A percentile compares a stretch with the other conserved stretches of the same genome.
phyloP scores from a whole-genome alignment of 2,888 invertebrate species.

The Caenorhabditis angaria region DNA sequence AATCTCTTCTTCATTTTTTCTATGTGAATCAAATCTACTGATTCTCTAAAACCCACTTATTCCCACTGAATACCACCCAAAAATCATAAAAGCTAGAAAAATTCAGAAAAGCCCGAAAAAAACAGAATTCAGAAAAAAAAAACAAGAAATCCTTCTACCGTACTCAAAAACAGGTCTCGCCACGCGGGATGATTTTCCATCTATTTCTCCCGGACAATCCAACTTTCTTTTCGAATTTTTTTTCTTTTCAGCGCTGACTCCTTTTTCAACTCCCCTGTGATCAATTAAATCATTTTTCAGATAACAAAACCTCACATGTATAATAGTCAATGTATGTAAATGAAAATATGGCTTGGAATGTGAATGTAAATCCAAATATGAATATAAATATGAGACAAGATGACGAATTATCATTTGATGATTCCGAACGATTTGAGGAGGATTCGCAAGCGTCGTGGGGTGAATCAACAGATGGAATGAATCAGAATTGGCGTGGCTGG shows the following conservation, averaged over 20 bases:
- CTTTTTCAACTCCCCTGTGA: not conserved
- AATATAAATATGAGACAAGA: constrained; percentile 2
- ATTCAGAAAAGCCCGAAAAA: not conserved
- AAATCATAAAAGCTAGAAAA: not conserved
- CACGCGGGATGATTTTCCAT: not conserved
- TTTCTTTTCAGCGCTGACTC: not conserved
- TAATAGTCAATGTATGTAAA: not conserved
- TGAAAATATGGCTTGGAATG: not conserved
- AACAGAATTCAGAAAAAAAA: constrained; percentile 1
- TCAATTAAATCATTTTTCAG: not conserved
- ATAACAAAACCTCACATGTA: not conserved
- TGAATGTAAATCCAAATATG: no score
- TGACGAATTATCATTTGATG: constrained; percentile 36
- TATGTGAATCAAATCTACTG: no score
- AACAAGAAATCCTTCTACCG: not conserved
- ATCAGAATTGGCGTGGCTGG: constrained; percentile 51
- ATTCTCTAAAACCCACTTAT: not conserved
- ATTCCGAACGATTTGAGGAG: constrained; percentile 67
- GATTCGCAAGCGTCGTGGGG: constrained; percentile 48
- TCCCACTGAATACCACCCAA: no score
- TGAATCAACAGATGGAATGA: constrained; percentile 19
- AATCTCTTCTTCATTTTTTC: not conserved
- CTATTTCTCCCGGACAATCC: not conserved
- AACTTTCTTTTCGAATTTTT: not conserved
- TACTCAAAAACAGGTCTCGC: not conserved